phyloP scores from a whole-genome alignment of 2,888 invertebrate genomes.

The Sarcophaga rosellei region DNA sequence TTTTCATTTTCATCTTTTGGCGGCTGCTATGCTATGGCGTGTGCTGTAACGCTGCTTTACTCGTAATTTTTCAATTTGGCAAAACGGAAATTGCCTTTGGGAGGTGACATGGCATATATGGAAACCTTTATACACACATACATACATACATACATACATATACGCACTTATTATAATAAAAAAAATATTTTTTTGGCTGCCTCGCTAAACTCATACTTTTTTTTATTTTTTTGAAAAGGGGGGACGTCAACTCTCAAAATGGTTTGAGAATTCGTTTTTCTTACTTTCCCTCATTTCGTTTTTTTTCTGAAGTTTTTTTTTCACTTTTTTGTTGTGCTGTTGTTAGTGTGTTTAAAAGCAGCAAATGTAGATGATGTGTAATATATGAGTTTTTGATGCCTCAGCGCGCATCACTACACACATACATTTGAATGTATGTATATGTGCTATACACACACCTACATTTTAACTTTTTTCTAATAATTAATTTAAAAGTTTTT shows the following conservation, averaged over 20 bases:
- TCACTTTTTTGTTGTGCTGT: constrained; percentile 24
- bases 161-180: constrained; percentile 4
- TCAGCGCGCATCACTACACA: constrained; percentile 66
- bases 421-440: neutral
- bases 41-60: constrained; percentile 5
- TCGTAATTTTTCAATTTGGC: constrained; percentile 80
- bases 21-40: neutral
- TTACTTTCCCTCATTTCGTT: constrained; percentile 6
- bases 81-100: constrained; percentile 80
- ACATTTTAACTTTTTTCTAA: constrained; percentile 76
- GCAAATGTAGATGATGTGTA: constrained; percentile 64
- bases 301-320: neutral
- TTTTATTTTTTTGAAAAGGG: no score
- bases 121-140: neutral
- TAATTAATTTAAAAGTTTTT: constrained; percentile 81
- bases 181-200: neutral
- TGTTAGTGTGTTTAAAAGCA: no score
- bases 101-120: constrained; percentile 75
- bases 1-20: constrained; percentile 65
- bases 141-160: neutral
- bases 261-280: neutral
- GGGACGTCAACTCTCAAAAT: neutral
- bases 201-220: neutral
- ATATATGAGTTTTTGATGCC: constrained; percentile 67
- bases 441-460: constrained; percentile 17